Conservation (phyloP, 2,797 vertebrate genomes). For the Molothrus ater region DNA sequence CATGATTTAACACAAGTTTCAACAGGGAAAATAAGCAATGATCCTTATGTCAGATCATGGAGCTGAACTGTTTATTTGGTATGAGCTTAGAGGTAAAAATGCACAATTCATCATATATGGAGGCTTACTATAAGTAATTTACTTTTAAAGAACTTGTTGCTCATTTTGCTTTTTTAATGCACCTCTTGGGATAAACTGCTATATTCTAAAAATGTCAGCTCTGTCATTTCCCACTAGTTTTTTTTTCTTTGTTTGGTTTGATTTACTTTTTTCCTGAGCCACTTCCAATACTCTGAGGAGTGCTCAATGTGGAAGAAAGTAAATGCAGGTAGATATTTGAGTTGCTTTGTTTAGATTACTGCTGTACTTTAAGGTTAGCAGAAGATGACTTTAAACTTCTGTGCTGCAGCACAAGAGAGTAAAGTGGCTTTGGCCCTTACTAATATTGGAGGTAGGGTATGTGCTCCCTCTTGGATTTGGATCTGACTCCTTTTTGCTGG, state of each 20-base stretch:
- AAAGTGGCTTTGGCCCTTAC: background rate
- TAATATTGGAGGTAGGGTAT: background rate
- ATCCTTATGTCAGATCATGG: background rate
- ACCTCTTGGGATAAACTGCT: slow-evolving; percentile 59
- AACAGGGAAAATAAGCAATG: background rate
- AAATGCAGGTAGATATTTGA: slow-evolving; percentile 20
- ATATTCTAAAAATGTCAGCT: slow-evolving; percentile 62
- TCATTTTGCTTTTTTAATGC: slow-evolving; percentile 58
- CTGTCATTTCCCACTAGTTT: slow-evolving; percentile 37
- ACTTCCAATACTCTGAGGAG: slow-evolving; percentile 30
- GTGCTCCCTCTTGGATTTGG: background rate
- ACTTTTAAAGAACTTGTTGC: slow-evolving; percentile 56
- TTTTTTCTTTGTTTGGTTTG: slow-evolving; percentile 30
- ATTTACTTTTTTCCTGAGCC: slow-evolving; percentile 42
- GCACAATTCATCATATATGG: slow-evolving; percentile 2
- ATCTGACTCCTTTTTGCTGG: background rate
- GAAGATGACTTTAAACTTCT: background rate
- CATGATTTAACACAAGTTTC: background rate
- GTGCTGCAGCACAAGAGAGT: background rate
- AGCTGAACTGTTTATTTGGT: slow-evolving; percentile 38
- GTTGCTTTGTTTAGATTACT: background rate
- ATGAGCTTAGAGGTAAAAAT: background rate
- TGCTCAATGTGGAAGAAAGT: slow-evolving; percentile 21
- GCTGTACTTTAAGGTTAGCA: background rate
- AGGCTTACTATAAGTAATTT: slow-evolving; percentile 25